Evolutionary conservation across 1,140 invertebrate genomes (phyloP).

Genomic region (Pemphigus obesinymphae): DNA sequence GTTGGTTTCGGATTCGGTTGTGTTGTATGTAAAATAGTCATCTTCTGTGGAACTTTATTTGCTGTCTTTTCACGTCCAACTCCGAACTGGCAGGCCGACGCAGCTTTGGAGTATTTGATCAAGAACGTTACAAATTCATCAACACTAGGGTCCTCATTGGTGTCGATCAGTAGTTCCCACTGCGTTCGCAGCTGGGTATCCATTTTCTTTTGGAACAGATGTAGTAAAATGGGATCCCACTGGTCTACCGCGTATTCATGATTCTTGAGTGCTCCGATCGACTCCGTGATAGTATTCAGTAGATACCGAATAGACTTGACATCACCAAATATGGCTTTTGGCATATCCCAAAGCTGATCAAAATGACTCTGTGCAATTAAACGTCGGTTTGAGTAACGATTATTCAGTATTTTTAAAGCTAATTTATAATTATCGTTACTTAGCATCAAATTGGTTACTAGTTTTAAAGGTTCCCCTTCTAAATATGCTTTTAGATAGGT

Average conservation of each 20-base stretch:
- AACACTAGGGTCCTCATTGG: background rate
- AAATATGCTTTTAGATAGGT: background rate
- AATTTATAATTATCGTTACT: no score
- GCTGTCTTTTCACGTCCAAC: no score
- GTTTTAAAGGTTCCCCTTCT: background rate
- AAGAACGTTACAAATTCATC: background rate
- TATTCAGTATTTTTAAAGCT: background rate
- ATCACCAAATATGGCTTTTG: background rate
- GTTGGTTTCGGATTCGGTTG: no score
- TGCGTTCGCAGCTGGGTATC: background rate
- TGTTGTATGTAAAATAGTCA: no score
- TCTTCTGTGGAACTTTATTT: no score
- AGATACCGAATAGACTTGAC: background rate
- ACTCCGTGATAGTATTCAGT: background rate
- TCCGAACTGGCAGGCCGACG: no score
- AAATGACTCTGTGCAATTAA: background rate
- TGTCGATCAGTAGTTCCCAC: background rate
- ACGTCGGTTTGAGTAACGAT: background rate
- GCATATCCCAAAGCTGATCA: background rate
- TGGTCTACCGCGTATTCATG: background rate
- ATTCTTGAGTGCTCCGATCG: background rate
- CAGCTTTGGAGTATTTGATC: background rate
- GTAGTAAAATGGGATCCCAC: background rate
- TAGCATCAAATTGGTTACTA: background rate
- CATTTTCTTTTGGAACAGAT: background rate